Evolutionary conservation across 1,140 invertebrate genomes (phyloP).

Genomic region (Asobara japonica): DNA sequence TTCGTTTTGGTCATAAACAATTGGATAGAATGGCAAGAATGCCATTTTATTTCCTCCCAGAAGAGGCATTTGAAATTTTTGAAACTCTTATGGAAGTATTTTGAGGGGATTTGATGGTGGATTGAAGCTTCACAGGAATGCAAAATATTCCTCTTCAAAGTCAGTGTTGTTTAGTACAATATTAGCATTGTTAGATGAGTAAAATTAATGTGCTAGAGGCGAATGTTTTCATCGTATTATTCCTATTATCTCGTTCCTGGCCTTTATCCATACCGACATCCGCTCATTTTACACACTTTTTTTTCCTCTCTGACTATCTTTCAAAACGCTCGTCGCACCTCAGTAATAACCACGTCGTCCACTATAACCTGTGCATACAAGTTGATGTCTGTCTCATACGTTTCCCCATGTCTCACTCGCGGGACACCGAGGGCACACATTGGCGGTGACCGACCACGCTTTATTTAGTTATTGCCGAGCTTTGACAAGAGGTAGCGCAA

Average conservation of each 20-base stretch:
- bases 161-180: neutral
- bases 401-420: neutral
- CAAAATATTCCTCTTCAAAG: too few relatives aligned
- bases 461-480: constrained; percentile 30
- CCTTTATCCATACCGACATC: neutral
- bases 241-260: neutral
- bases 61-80: too few relatives aligned
- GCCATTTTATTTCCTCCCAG: too few relatives aligned
- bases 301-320: neutral
- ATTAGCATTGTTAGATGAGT: neutral
- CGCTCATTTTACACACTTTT: neutral
- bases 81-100: too few relatives aligned
- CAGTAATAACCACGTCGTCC: neutral
- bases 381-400: neutral
- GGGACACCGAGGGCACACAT: neutral
- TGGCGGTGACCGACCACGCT: neutral
- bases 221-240: neutral
- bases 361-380: neutral
- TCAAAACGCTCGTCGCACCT: neutral
- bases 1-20: too few relatives aligned
- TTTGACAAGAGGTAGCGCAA: constrained; percentile 14
- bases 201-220: neutral
- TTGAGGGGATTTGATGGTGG: too few relatives aligned
- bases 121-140: too few relatives aligned
- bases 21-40: too few relatives aligned